Conservation (phyloP, 2,797 vertebrate species). For the Gouania willdenowi region DNA sequence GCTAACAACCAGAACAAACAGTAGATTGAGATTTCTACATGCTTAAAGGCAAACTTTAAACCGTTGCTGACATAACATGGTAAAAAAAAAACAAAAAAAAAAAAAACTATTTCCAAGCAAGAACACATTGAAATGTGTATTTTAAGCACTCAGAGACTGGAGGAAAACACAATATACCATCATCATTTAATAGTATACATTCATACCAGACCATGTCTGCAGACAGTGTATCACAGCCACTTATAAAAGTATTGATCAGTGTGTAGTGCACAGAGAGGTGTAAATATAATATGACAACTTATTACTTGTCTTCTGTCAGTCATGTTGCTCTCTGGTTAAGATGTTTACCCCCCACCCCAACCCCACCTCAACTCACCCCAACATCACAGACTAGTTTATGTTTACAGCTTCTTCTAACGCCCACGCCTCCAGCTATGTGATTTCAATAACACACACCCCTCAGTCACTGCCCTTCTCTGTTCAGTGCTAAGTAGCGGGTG, state of each 20-base stretch:
- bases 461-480: slow-evolving; percentile 1
- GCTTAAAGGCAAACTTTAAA: slow-evolving; percentile 18
- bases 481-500: neutral
- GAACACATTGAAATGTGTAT: no score
- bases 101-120: neutral
- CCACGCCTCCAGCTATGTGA: slow-evolving; percentile 6
- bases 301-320: slow-evolving; percentile 12
- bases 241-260: neutral
- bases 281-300: slow-evolving; percentile 10
- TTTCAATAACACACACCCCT: neutral
- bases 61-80: slow-evolving; percentile 7
- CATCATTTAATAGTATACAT: no score
- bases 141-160: no score
- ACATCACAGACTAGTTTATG: slow-evolving; percentile 2
- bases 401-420: neutral
- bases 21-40: slow-evolving; percentile 12
- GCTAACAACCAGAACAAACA: slow-evolving; percentile 23
- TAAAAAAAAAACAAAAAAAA: neutral
- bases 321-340: neutral
- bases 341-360: neutral
- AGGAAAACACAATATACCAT: neutral
- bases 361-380: no score
- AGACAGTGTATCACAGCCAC: slow-evolving; percentile 8
- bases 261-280: neutral
- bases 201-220: neutral